Percentiles rank a stretch among this genome's conserved stretches.
These are phyloP conservation scores for Tachycineta bicolor DNA, from an alignment of 2,113 vertebrate species.

Conservation along the genomic window DNA sequence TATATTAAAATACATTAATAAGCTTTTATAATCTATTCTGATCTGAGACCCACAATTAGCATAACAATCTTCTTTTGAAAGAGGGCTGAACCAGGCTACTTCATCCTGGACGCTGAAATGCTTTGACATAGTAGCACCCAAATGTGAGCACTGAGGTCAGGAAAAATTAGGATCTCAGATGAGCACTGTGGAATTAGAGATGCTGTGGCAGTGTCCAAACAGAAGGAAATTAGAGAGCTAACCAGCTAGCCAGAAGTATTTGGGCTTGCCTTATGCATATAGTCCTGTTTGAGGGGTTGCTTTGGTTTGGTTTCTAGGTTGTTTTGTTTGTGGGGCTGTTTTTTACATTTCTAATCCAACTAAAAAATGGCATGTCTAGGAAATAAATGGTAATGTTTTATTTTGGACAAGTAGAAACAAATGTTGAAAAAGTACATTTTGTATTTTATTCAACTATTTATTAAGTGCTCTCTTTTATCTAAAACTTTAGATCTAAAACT, in stretches of 20 bases:
- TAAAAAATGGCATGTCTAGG: background rate
- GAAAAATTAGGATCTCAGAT: background rate
- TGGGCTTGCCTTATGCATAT: background rate
- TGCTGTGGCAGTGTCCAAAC: background rate
- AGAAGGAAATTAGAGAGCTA: background rate
- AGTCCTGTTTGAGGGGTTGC: background rate
- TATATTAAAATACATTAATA: conserved; percentile 34
- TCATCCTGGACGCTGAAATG: conserved; percentile 1
- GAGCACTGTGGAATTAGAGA: background rate
- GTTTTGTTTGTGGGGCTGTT: background rate
- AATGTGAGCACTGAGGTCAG: background rate
- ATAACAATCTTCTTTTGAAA: background rate
- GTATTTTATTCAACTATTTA: background rate
- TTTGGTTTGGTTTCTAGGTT: background rate
- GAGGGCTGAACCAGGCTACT: background rate
- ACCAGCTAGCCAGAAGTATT: background rate
- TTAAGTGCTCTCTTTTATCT: background rate
- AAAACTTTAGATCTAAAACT: background rate
- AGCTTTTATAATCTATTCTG: conserved; percentile 1
- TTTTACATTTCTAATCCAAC: background rate
- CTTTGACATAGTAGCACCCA: background rate
- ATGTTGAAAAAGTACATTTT: background rate
- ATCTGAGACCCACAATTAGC: background rate
- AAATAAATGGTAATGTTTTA: background rate
- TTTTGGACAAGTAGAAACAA: background rate